phyloP scores from a whole-genome alignment of 2,113 vertebrate genomes.

The Danio rerio region DNA sequence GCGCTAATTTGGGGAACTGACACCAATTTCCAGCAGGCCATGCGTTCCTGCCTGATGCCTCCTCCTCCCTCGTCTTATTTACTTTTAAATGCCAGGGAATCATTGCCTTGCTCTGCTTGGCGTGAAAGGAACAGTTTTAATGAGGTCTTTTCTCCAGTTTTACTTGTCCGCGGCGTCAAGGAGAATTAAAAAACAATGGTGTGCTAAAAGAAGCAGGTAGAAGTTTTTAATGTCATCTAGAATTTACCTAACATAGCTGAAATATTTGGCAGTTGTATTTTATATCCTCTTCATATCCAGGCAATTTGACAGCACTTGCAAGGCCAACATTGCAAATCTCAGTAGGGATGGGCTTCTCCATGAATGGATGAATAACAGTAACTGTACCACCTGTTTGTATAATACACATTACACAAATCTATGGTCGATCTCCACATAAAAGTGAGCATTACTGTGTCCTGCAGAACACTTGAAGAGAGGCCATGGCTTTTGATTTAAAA shows the following conservation, averaged over 20 bases:
- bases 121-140: conserved; percentile 60
- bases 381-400: conserved; percentile 17
- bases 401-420: background rate
- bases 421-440: background rate
- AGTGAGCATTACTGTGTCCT: background rate
- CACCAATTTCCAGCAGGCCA: conserved; percentile 77
- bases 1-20: conserved; percentile 75
- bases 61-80: conserved; percentile 64
- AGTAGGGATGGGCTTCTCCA: conserved; percentile 18
- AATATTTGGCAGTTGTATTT: conserved; percentile 22
- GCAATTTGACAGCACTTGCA: conserved; percentile 65
- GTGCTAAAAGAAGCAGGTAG: conserved; percentile 19
- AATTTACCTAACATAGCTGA: conserved; percentile 28
- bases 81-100: conserved; percentile 70
- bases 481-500: background rate
- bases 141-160: conserved; percentile 53
- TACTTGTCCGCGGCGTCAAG: conserved; percentile 14
- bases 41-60: conserved; percentile 34
- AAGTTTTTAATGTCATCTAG: conserved; percentile 41
- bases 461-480: background rate
- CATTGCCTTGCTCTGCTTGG: conserved; percentile 47
- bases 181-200: conserved; percentile 38
- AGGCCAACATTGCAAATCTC: conserved; percentile 57
- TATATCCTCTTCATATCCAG: conserved; percentile 50
- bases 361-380: conserved; percentile 21